phyloP scores from a whole-genome alignment of 2,888 invertebrate species.

The Barypeithes pellucidus region DNA sequence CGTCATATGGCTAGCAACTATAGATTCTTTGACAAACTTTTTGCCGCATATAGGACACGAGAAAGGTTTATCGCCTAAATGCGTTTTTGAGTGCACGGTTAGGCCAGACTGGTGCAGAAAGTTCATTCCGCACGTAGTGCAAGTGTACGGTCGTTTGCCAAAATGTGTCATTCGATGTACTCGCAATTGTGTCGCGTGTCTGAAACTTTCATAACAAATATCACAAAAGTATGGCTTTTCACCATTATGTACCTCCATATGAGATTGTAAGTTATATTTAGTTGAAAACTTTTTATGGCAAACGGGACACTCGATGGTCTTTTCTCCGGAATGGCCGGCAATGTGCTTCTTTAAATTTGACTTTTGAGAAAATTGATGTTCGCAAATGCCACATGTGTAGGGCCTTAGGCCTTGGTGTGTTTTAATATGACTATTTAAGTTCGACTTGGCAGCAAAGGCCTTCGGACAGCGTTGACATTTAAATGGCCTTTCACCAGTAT shows the following conservation, averaged over 20 bases:
- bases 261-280: conserved; percentile 39
- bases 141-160: conserved; percentile 38
- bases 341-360: conserved; percentile 45
- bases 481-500: conserved; percentile 30
- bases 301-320: conserved; percentile 19
- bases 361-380: conserved; percentile 36
- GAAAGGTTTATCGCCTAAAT: conserved; percentile 33
- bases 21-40: conserved; percentile 35
- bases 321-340: conserved; percentile 28
- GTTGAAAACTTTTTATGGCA: conserved; percentile 35
- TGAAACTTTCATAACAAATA: conserved; percentile 37
- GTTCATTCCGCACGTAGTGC: conserved; percentile 34
- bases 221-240: conserved; percentile 42
- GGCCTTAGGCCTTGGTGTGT: conserved; percentile 29
- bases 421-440: conserved; percentile 35
- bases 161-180: conserved; percentile 38
- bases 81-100: conserved; percentile 33
- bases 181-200: conserved; percentile 28
- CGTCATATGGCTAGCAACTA: conserved; percentile 40
- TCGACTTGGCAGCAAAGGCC: conserved; percentile 26
- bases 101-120: conserved; percentile 31
- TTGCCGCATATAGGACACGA: conserved; percentile 37
- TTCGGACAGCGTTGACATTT: conserved; percentile 33
- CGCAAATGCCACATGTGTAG: conserved; percentile 36
- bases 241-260: conserved; percentile 43